phyloP scores from a whole-genome alignment of 2,888 invertebrate species.

The Helleia helle region DNA sequence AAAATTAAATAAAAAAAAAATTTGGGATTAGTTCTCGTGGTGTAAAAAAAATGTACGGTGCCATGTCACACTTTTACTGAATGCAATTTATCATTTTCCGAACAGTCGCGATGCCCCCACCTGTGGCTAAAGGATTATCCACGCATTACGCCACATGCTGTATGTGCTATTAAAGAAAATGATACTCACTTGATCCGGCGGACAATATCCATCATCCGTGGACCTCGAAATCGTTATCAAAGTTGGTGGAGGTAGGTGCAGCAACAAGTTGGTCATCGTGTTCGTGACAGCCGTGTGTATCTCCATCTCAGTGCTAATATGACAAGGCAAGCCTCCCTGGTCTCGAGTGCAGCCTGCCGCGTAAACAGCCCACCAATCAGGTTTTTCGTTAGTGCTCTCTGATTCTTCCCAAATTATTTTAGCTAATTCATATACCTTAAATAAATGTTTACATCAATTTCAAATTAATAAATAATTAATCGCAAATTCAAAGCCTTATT shows the following conservation, averaged over 20 bases:
- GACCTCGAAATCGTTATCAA: constrained; percentile 89
- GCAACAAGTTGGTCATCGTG: constrained; percentile 74
- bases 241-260: constrained; percentile 72
- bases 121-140: no score
- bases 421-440: constrained; percentile 62
- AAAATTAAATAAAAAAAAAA: no score
- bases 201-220: constrained; percentile 92
- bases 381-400: constrained; percentile 74
- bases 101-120: no score
- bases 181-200: constrained; percentile 75
- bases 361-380: constrained; percentile 87
- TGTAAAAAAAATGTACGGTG: no score
- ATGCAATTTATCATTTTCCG: no score
- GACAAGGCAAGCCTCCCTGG: constrained; percentile 88
- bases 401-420: constrained; percentile 56
- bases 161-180: no score
- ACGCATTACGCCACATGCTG: no score
- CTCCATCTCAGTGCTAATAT: constrained; percentile 81
- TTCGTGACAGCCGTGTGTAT: constrained; percentile 75
- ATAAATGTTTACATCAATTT: no score
- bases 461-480: no score
- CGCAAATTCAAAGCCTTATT: neutral
- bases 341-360: constrained; percentile 93
- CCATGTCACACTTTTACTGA: no score
- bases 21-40: no score